phyloP scores from a whole-genome alignment of 2,888 invertebrate genomes.

The Sericinus montela region DNA sequence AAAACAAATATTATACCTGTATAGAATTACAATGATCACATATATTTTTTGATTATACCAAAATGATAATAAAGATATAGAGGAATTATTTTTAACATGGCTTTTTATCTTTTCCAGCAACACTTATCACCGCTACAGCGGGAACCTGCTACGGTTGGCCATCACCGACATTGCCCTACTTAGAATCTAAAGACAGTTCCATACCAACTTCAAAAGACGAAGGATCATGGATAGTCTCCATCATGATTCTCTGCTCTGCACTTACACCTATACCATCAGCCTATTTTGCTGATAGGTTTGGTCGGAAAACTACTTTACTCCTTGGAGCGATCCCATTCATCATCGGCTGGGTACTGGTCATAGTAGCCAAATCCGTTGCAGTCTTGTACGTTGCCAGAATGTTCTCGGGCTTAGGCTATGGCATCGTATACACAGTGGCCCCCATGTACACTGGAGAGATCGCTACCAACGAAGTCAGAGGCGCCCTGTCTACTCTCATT shows the following conservation, averaged over 20 bases:
- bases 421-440: conserved; percentile 80
- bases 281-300: conserved; percentile 81
- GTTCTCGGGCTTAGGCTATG: conserved; percentile 82
- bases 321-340: conserved; percentile 80
- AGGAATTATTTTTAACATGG: neutral
- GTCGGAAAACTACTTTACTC: conserved; percentile 83
- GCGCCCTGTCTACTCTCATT: conserved; percentile 81
- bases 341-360: conserved; percentile 81
- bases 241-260: conserved; percentile 82
- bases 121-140: conserved; percentile 74
- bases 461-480: conserved; percentile 80
- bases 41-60: too few species aligned
- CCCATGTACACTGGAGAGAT: conserved; percentile 83
- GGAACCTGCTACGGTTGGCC: conserved; percentile 81
- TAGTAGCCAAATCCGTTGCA: conserved; percentile 75
- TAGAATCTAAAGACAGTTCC: conserved; percentile 59
- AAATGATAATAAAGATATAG: too few species aligned
- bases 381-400: conserved; percentile 80
- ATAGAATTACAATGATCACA: too few species aligned
- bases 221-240: conserved; percentile 82
- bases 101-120: conserved; percentile 57
- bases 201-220: conserved; percentile 72
- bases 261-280: conserved; percentile 81
- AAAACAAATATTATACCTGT: too few species aligned
- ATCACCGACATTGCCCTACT: conserved; percentile 78